phyloP scores from a whole-genome alignment of 2,888 invertebrate species.

The Mimumesa dahlbomi region DNA sequence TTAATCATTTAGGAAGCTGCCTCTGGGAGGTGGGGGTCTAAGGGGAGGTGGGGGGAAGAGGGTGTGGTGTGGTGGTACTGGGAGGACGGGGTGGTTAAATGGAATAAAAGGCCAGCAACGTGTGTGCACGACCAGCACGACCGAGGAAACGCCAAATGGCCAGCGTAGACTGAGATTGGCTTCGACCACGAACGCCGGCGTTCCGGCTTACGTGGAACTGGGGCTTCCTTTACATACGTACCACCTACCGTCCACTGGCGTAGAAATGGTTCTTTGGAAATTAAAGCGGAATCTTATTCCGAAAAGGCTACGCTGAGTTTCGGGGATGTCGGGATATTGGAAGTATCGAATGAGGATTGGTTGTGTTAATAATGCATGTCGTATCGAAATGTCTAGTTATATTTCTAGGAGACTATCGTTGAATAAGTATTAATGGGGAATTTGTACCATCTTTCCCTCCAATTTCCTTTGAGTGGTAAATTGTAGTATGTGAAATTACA shows the following conservation, averaged over 20 bases:
- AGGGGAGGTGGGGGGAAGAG: constrained; percentile 36
- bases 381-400: too few relatives aligned
- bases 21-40: constrained; percentile 40
- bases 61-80: constrained; percentile 32
- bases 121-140: constrained; percentile 49
- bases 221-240: constrained; percentile 65
- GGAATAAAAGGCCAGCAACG: constrained; percentile 59
- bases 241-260: constrained; percentile 54
- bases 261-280: constrained; percentile 32
- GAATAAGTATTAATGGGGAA: too few relatives aligned
- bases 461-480: too few relatives aligned
- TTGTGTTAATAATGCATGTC: too few relatives aligned
- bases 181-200: constrained; percentile 59
- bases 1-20: constrained; percentile 77
- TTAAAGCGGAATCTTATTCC: too few relatives aligned
- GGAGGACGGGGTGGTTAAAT: constrained; percentile 35
- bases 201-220: constrained; percentile 62
- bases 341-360: too few relatives aligned
- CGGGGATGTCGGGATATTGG: too few relatives aligned
- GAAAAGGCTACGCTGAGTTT: too few relatives aligned
- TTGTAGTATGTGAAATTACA: too few relatives aligned
- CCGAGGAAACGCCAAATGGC: constrained; percentile 75
- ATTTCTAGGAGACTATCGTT: too few relatives aligned
- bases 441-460: too few relatives aligned
- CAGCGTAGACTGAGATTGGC: constrained; percentile 70